Evolutionary conservation across 1,140 invertebrate genomes (phyloP).

Genomic region (Ceratosolen solmsi): DNA sequence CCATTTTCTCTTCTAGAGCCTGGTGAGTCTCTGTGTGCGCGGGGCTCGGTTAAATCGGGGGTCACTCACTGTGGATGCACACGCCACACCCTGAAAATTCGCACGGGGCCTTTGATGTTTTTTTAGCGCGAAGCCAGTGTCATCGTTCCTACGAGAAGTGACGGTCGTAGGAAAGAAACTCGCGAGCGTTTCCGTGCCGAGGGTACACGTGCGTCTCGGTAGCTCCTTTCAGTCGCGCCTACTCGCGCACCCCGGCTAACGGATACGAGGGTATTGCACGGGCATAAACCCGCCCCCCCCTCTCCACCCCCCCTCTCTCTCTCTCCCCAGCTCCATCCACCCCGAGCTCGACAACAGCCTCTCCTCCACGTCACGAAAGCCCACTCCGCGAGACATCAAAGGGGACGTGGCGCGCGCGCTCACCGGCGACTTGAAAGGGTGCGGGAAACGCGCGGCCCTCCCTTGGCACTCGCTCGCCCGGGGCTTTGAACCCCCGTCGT

Average conservation of each 20-base stretch:
- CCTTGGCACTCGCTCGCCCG: not conserved
- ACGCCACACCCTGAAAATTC: no score
- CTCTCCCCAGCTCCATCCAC: no score
- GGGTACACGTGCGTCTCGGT: not conserved
- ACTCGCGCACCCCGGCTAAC: no score
- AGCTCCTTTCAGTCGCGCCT: not conserved
- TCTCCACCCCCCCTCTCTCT: not conserved
- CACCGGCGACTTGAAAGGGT: slow-evolving; percentile 8
- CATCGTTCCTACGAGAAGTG: not conserved
- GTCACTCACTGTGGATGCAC: not conserved
- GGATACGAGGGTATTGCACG: no score
- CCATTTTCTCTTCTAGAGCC: not conserved
- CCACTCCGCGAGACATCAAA: slow-evolving; percentile 37
- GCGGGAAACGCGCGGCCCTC: slow-evolving; percentile 4
- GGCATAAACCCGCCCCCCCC: not conserved
- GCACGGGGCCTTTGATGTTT: slow-evolving; percentile 52
- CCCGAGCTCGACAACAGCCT: no score
- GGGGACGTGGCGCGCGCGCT: not conserved
- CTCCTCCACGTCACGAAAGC: no score
- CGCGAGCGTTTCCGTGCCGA: not conserved
- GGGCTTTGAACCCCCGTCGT: slow-evolving; percentile 42
- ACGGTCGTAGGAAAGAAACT: not conserved
- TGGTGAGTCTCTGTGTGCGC: not conserved
- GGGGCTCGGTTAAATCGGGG: not conserved
- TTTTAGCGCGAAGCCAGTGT: not conserved